A percentile compares a stretch with the other conserved stretches of the same genome.
phyloP scores from a whole-genome alignment of 1,140 invertebrate species.

The Drosophila bipectinata region DNA sequence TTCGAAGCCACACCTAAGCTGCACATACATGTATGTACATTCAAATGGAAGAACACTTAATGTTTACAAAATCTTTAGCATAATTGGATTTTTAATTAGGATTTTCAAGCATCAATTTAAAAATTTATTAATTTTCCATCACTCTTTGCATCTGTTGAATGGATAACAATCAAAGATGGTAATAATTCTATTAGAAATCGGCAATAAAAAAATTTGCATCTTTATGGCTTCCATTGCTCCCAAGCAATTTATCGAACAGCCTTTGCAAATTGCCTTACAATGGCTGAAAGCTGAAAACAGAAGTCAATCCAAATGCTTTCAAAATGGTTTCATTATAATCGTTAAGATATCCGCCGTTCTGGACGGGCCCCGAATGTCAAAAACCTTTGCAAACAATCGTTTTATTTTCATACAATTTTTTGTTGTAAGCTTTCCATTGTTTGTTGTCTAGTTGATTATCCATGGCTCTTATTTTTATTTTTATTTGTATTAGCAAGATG shows the following conservation, averaged over 20 bases:
- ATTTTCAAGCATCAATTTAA: too few relatives aligned
- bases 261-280: slow-evolving; percentile 38
- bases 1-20: background rate
- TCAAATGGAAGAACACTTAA: background rate
- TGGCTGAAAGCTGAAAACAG: slow-evolving; percentile 43
- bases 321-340: slow-evolving; percentile 61
- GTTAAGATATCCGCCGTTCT: slow-evolving; percentile 45
- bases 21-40: too few relatives aligned
- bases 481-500: slow-evolving; percentile 2
- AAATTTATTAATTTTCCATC: background rate
- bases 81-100: background rate
- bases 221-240: slow-evolving; percentile 12
- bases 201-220: slow-evolving; percentile 24
- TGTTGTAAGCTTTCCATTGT: slow-evolving; percentile 41
- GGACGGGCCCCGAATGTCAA: slow-evolving; percentile 43
- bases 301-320: slow-evolving; percentile 58
- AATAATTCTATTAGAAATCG: slow-evolving; percentile 22
- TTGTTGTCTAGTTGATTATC: slow-evolving; percentile 25
- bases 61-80: background rate
- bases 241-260: slow-evolving; percentile 39
- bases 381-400: slow-evolving; percentile 53
- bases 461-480: slow-evolving; percentile 7
- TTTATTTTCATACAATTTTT: slow-evolving; percentile 38
- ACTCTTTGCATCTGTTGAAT: background rate
- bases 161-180: slow-evolving; percentile 6